Percentiles rank a stretch among this genome's conserved stretches.
These are phyloP conservation scores for Drosophila nebulosa DNA, from an alignment of 1,140 invertebrate species.

Conservation along the genomic window DNA sequence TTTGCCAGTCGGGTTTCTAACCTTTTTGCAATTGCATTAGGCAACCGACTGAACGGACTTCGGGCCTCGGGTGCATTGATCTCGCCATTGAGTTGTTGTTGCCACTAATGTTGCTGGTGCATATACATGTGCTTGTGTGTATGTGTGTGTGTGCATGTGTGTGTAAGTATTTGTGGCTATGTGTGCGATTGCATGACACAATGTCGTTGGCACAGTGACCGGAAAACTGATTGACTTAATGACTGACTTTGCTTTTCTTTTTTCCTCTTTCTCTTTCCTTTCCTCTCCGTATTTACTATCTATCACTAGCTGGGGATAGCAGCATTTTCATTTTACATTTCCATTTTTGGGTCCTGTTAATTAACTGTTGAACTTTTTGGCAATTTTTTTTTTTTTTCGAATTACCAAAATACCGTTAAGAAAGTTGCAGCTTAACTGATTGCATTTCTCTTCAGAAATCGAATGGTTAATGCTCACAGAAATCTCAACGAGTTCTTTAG, in stretches of 20 bases:
- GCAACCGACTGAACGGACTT: conserved; percentile 37
- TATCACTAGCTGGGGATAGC: neutral
- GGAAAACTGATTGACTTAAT: conserved; percentile 72
- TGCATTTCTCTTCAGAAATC: conserved; percentile 2
- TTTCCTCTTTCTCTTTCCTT: conserved; percentile 15
- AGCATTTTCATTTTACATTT: neutral
- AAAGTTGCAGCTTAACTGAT: neutral
- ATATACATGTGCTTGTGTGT: neutral
- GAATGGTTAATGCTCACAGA: neutral
- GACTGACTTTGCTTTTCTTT: conserved; percentile 48
- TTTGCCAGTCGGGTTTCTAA: conserved; percentile 57
- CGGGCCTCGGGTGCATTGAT: conserved; percentile 62
- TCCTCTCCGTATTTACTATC: neutral
- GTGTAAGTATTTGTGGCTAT: neutral
- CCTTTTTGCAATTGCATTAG: conserved; percentile 74
- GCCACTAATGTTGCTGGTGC: conserved; percentile 6
- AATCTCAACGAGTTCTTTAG: too few relatives aligned
- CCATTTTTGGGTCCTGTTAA: neutral
- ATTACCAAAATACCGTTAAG: neutral
- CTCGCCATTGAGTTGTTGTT: conserved; percentile 51
- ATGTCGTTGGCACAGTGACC: conserved; percentile 76
- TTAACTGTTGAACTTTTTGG: neutral
- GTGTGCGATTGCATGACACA: conserved; percentile 61
- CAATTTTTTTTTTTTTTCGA: neutral
- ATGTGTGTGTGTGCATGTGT: neutral